These are phyloP conservation scores for Astatoreochromis straeleni DNA, from an alignment of 2,113 vertebrate species.

Conservation along the genomic window DNA sequence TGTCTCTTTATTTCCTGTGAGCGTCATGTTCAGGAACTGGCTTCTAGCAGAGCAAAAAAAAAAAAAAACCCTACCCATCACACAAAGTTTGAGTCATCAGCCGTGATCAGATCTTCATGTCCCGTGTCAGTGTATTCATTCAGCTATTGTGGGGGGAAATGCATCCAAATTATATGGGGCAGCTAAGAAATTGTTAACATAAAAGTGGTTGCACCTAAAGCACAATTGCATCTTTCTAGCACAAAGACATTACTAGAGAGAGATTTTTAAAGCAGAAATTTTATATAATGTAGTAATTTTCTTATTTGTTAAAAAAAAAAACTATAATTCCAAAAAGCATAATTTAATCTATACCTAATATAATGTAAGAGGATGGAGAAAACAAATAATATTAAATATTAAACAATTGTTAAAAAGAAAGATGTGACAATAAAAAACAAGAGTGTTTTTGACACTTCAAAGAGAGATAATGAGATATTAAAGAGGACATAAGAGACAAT, in stretches of 20 bases:
- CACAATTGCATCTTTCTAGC: background rate
- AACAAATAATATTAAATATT: background rate
- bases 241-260: background rate
- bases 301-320: background rate
- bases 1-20: constrained; percentile 2
- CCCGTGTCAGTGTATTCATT: background rate
- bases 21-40: background rate
- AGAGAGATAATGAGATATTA: background rate
- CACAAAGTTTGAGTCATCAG: background rate
- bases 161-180: background rate
- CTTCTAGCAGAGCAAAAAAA: background rate
- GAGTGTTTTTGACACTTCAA: background rate
- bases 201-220: background rate
- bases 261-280: background rate
- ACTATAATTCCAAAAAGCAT: background rate
- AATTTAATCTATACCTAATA: background rate
- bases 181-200: background rate
- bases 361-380: background rate
- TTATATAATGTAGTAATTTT: background rate
- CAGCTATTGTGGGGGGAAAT: background rate
- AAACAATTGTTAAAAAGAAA: background rate
- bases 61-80: background rate
- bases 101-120: background rate
- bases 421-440: background rate
- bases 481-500: background rate